These are phyloP conservation scores for Urosaurus nigricauda DNA, from an alignment of 2,797 vertebrate genomes.

Conservation along the genomic window DNA sequence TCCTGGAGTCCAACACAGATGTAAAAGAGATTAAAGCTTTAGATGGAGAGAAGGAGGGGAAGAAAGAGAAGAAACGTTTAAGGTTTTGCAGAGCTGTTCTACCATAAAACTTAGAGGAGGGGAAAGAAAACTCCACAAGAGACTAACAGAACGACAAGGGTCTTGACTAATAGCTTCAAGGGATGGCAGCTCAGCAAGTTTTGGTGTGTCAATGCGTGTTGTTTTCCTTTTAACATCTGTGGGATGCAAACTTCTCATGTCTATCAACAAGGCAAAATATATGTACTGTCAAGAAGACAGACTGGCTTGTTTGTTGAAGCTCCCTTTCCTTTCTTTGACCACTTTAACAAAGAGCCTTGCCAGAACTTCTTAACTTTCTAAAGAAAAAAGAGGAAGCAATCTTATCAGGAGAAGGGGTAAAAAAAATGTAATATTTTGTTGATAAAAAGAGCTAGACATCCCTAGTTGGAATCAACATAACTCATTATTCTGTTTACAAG, in stretches of 20 bases:
- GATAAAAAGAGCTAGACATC: too few species aligned
- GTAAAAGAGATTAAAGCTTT: constrained; percentile 71
- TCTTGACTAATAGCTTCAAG: constrained; percentile 57
- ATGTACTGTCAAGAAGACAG: constrained; percentile 50
- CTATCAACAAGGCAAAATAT: constrained; percentile 66
- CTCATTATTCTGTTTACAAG: too few species aligned
- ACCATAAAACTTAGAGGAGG: constrained; percentile 50
- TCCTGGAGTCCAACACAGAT: constrained; percentile 71
- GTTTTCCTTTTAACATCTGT: constrained; percentile 64
- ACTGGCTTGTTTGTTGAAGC: constrained; percentile 55
- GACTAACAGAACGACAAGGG: constrained; percentile 46
- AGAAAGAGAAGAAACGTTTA: constrained; percentile 4
- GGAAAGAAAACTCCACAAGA: constrained; percentile 50
- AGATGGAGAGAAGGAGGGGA: constrained; percentile 40
- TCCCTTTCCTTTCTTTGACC: constrained; percentile 27
- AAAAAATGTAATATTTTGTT: too few species aligned
- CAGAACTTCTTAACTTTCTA: not conserved
- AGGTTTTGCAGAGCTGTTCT: constrained; percentile 47
- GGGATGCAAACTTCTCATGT: constrained; percentile 53
- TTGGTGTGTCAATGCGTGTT: not conserved
- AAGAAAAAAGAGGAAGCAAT: constrained; percentile 9
- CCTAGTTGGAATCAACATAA: too few species aligned
- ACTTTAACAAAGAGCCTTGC: not conserved
- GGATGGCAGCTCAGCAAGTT: constrained; percentile 63
- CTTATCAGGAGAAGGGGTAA: not conserved